A percentile compares a stretch with the other conserved stretches of the same genome.
Conservation (phyloP, 2,797 vertebrate species). For the Coregonus sp. region DNA sequence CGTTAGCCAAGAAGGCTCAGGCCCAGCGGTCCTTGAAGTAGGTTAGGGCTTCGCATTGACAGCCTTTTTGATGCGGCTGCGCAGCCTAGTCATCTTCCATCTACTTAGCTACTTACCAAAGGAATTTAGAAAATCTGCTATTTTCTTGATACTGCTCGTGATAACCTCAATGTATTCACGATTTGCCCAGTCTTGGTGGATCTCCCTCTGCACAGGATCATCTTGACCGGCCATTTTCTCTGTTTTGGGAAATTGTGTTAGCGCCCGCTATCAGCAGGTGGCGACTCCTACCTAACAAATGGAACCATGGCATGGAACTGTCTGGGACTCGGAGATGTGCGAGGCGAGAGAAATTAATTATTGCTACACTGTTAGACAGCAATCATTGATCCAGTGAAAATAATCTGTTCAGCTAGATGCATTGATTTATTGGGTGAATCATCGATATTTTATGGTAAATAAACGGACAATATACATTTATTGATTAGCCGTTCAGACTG, state of each 20-base stretch:
- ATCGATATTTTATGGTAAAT: too few species aligned
- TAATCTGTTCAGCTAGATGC: too few species aligned
- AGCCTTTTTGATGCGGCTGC: not conserved
- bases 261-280: not conserved
- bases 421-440: too few species aligned
- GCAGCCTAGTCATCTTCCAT: not conserved
- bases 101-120: constrained; percentile 68
- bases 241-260: not conserved
- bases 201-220: constrained; percentile 81
- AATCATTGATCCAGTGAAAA: too few species aligned
- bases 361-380: too few species aligned
- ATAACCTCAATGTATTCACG: constrained; percentile 82
- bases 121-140: constrained; percentile 82
- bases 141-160: constrained; percentile 84
- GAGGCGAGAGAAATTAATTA: too few species aligned
- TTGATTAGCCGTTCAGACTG: not conserved
- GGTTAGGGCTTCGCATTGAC: not conserved
- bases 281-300: not conserved
- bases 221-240: constrained; percentile 77
- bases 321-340: too few species aligned
- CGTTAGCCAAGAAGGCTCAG: not conserved
- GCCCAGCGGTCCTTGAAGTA: not conserved
- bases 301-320: too few species aligned
- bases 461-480: not conserved
- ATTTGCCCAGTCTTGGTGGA: constrained; percentile 83